Percentiles rank a stretch among this genome's conserved stretches.
Conservation (phyloP, 2,888 invertebrate species). For the Elegia similella region DNA sequence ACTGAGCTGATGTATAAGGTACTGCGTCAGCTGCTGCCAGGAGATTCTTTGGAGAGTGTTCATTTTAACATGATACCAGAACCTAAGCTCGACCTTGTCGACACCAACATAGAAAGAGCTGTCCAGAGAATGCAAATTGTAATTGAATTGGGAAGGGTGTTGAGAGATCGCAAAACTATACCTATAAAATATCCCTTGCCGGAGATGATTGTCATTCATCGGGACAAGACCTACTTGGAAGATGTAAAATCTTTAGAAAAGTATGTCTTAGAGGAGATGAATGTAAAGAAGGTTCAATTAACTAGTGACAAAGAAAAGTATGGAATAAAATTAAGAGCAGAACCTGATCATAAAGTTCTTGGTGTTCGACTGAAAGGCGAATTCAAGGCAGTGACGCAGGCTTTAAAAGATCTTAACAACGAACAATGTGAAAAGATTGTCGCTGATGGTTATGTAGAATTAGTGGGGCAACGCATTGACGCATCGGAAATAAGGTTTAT, state of each 20-base stretch:
- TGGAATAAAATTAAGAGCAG: constrained; percentile 94
- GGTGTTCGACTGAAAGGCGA: constrained; percentile 94
- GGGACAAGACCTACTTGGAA: constrained; percentile 87
- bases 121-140: constrained; percentile 97
- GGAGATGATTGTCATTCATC: constrained; percentile 97
- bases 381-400: constrained; percentile 92
- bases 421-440: constrained; percentile 89
- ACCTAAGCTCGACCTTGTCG: constrained; percentile 86
- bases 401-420: constrained; percentile 90
- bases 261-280: constrained; percentile 96
- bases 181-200: constrained; percentile 98
- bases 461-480: constrained; percentile 89
- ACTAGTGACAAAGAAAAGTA: constrained; percentile 96
- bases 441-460: constrained; percentile 85
- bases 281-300: constrained; percentile 91
- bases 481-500: constrained; percentile 91
- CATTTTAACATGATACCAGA: constrained; percentile 96
- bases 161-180: constrained; percentile 95
- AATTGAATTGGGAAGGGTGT: constrained; percentile 95
- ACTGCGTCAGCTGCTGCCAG: constrained; percentile 84
- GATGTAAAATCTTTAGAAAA: constrained; percentile 90
- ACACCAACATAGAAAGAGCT: constrained; percentile 92
- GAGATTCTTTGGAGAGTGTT: constrained; percentile 86
- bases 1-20: constrained; percentile 97
- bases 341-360: constrained; percentile 96